Evolutionary conservation across 1,140 invertebrate species (phyloP), one percentile per base, ranked within the genome.

Genomic region (Cecropterus lyciades): DNA sequence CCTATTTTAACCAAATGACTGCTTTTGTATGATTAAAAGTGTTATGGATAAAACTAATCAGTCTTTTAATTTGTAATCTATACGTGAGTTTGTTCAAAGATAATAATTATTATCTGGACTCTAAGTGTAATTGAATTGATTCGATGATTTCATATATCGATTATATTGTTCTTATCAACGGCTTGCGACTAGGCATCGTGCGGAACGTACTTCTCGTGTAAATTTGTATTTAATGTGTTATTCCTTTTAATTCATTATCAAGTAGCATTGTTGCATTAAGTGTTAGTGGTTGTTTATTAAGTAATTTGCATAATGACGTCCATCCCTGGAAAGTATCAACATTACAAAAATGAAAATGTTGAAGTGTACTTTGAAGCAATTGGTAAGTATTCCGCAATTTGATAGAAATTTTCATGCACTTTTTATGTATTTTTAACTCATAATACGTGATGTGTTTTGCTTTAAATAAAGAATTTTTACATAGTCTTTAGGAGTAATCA

Each of bases 261-360:
- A 37, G 33, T 37, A 11, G 33, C 7, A 4, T 33, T 33, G 30
- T 33, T 33, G 6, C 9, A 4, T 33, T 10, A 8, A 10, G 30
- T 9, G 9, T 33, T 33, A 8, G 6, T 4, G 9, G 30, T 4
- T 33, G 3, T 33, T 40, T 13, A 40, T 40, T 40, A n/a, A n/a
- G 20, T 24, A 15, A 53, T 49, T 11, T 11, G 82, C 79, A 70
- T 17, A 43, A 93, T 93, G 93, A 77, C 84, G 51, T 77, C 88
- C 27, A 91, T 94, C 66, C 67, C 85, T 46, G 94, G 94, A 80
- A 94, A 93, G 78, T 95, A 95, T 82, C 91, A 93, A 72, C 93
- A 94, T 37, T 93, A 93, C 67, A 93, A 92, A 76, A 95, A 94
- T 84, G 94, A 95, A 82, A 94, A 95, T 84, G 82, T 95, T 72